Base-by-base conservation (phyloP, 2,113 vertebrate species). In the Puntigrus tetrazona region DNA sequence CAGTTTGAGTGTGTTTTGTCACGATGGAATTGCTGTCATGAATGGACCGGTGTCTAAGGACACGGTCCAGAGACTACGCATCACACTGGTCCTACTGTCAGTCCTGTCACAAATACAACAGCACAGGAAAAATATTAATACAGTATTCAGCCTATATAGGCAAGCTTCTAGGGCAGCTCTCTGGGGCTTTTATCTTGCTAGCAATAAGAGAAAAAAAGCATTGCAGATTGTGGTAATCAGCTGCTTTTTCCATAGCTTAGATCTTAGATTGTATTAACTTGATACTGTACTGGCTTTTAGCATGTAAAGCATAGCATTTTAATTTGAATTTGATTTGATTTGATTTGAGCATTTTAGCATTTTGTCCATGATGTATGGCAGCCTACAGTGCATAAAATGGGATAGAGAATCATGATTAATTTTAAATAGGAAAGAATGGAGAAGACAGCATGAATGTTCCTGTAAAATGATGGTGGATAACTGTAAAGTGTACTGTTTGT, bases 91-190 rank as follows among this genome's bases (percentile, higher is more conserved):
- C 55, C 2, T 1, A 20, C 38, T 55, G 74, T 78, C 83, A 84
- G 83, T 52, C 25, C 11, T 31, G 16, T 84, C 83, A 52, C 59
- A 36, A 14, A 7, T 27, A 41, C 18, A 45, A 52, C 73, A 36
- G 31, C 7, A 88, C 81, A 63, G 38, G 45, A 61, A 29, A 61
- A 29, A 50, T 18, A 50, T 50, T 18, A 31, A 90, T 93, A 47
- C 91, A 92, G 90, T 90, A 92, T 93, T 92, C 86, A 89, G 63
- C 47, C 79, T 50, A 29, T 55, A 74, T 47, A 59, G 65, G 47
- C 50, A 34, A 61, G 67, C 77, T 72, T 79, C 25, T 16, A 85
- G 84, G 76, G n/a, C 65, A 85, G 50, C 47, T 72, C 84, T 73
- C 77, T 55, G 10, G 65, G 50, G 84, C 41, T 38, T 25, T 59